Percentiles rank a stretch among this genome's conserved stretches.
phyloP scores from a whole-genome alignment of 1,140 invertebrate species.

The silkworm (Bombyx mori) region ASM3026992v2 NC_085121.1:4602001-4602500 shows the following conservation, averaged over 20 bases:
- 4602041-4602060: no score
- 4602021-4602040: no score
- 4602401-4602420: slow-evolving; percentile 35
- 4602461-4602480: slow-evolving; percentile 28
- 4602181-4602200: slow-evolving; percentile 58
- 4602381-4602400: slow-evolving; percentile 53
- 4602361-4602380: slow-evolving; percentile 39
- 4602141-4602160: slow-evolving; percentile 66
- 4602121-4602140: slow-evolving; percentile 45
- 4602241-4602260: slow-evolving; percentile 66
- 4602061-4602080: no score
- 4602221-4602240: slow-evolving; percentile 44
- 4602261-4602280: slow-evolving; percentile 58
- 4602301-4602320: slow-evolving; percentile 43
- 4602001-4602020: no score
- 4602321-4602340: slow-evolving; percentile 25
- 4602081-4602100: not conserved
- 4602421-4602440: slow-evolving; percentile 49
- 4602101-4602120: slow-evolving; percentile 11
- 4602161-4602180: slow-evolving; percentile 61
- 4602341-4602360: slow-evolving; percentile 40
- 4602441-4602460: slow-evolving; percentile 38
- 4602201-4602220: slow-evolving; percentile 59
- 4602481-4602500: no score
- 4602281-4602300: slow-evolving; percentile 49